Conservation (phyloP, 2,888 invertebrate genomes). For the Euzetes globulus region DNA sequence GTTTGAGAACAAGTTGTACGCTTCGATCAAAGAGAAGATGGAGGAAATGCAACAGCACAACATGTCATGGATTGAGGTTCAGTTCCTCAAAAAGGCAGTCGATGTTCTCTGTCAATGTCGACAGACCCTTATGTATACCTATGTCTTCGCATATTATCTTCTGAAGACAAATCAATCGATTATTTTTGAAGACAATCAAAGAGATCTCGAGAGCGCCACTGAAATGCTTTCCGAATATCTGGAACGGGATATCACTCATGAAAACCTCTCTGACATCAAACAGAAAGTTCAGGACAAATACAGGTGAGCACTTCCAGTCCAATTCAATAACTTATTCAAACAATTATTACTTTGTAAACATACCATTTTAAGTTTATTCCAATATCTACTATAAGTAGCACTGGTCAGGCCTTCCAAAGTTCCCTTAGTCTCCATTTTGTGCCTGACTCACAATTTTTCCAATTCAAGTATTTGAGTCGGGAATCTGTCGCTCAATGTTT, state of each 20-base stretch:
- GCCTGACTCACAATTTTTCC: too few relatives aligned
- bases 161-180: slow-evolving; percentile 96
- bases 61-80: slow-evolving; percentile 99
- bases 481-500: too few relatives aligned
- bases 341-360: too few relatives aligned
- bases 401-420: too few relatives aligned
- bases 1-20: slow-evolving; percentile 93
- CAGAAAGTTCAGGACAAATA: slow-evolving; percentile 98
- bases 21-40: slow-evolving; percentile 94
- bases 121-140: slow-evolving; percentile 97
- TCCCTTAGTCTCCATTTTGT: too few relatives aligned
- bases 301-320: slow-evolving; percentile 55
- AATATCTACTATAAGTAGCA: too few relatives aligned
- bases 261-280: slow-evolving; percentile 93
- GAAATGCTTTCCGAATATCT: slow-evolving; percentile 95
- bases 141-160: slow-evolving; percentile 97
- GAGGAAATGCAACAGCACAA: slow-evolving; percentile 99
- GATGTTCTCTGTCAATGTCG: slow-evolving; percentile 94
- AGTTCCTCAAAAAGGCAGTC: slow-evolving; percentile 95
- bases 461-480: too few relatives aligned
- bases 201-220: slow-evolving; percentile 93
- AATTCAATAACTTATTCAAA: slow-evolving; percentile 4
- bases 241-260: slow-evolving; percentile 93
- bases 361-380: too few relatives aligned
- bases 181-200: slow-evolving; percentile 98